phyloP scores from a whole-genome alignment of 1,140 invertebrate species.

The Drosophila tropicalis region DNA sequence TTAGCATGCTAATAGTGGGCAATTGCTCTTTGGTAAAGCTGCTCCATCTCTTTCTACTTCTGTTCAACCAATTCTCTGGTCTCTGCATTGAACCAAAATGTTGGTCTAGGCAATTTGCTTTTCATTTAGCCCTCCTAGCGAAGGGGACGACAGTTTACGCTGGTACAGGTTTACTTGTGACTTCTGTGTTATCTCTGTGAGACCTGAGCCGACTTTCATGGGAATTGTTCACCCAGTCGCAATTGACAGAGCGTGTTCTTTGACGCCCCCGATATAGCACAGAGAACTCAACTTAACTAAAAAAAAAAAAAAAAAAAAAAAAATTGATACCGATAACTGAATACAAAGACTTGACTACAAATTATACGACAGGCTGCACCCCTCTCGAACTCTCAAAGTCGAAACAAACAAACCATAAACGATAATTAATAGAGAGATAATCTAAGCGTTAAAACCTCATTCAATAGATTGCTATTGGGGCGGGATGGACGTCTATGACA shows the following conservation, averaged over 20 bases:
- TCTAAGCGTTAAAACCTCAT: constrained; percentile 59
- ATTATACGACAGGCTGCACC: constrained; percentile 52
- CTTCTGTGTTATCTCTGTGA: constrained; percentile 37
- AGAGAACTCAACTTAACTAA: background rate
- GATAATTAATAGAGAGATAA: constrained; percentile 81
- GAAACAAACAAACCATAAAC: constrained; percentile 77
- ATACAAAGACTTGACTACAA: constrained; percentile 31
- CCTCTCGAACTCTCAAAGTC: constrained; percentile 11
- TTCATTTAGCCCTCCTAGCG: constrained; percentile 25
- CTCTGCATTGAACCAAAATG: constrained; percentile 50
- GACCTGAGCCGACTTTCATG: constrained; percentile 47
- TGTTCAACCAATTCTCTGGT: constrained; percentile 3
- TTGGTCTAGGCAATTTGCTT: constrained; percentile 62
- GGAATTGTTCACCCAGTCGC: constrained; percentile 47
- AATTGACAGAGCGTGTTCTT: constrained; percentile 45
- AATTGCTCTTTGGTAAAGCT: constrained; percentile 37
- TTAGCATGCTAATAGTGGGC: constrained; percentile 74
- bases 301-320: background rate
- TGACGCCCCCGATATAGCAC: constrained; percentile 49
- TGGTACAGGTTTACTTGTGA: constrained; percentile 8
- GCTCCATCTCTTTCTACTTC: background rate
- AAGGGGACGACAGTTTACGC: background rate
- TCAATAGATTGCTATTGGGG: constrained; percentile 36
- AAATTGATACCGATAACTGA: constrained; percentile 47
- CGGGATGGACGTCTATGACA: constrained; percentile 39